phyloP scores from a whole-genome alignment of 2,888 invertebrate genomes.

The Ametastegia equiseti region DNA sequence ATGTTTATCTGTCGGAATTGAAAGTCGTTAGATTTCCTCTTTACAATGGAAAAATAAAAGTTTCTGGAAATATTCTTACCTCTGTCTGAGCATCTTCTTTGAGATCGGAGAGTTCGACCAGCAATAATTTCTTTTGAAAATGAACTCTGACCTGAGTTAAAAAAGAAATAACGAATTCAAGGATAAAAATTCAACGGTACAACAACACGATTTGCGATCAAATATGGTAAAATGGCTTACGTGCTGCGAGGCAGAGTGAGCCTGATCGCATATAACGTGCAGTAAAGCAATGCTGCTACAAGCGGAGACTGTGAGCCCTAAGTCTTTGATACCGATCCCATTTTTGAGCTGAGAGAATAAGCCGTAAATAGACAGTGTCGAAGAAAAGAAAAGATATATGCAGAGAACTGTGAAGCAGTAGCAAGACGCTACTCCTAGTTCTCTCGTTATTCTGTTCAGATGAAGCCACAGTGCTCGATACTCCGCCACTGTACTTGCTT shows the following conservation, averaged over 20 bases:
- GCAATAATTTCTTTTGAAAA: slow-evolving; percentile 85
- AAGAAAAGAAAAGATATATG: slow-evolving; percentile 84
- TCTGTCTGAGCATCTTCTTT: slow-evolving; percentile 87
- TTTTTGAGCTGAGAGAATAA: slow-evolving; percentile 85
- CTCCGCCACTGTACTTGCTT: slow-evolving; percentile 83
- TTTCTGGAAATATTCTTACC: slow-evolving; percentile 62
- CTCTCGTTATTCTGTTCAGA: slow-evolving; percentile 82
- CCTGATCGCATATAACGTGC: slow-evolving; percentile 87
- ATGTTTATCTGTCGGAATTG: slow-evolving; percentile 79
- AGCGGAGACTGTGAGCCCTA: slow-evolving; percentile 84
- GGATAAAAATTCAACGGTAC: neutral
- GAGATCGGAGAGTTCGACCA: slow-evolving; percentile 87
- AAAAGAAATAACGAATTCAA: slow-evolving; percentile 8
- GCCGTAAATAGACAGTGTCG: slow-evolving; percentile 86
- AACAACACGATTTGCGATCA: neutral
- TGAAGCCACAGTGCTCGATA: slow-evolving; percentile 86
- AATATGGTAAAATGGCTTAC: slow-evolving; percentile 74
- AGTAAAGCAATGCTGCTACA: slow-evolving; percentile 81
- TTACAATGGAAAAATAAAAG: neutral
- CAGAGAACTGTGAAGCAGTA: slow-evolving; percentile 84
- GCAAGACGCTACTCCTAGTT: slow-evolving; percentile 83
- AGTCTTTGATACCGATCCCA: slow-evolving; percentile 85
- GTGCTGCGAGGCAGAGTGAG: slow-evolving; percentile 85
- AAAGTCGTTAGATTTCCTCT: neutral
- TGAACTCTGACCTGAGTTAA: slow-evolving; percentile 82